Evolutionary conservation across 2,113 vertebrate genomes (phyloP).

Genomic region (Balaeniceps rex): DNA sequence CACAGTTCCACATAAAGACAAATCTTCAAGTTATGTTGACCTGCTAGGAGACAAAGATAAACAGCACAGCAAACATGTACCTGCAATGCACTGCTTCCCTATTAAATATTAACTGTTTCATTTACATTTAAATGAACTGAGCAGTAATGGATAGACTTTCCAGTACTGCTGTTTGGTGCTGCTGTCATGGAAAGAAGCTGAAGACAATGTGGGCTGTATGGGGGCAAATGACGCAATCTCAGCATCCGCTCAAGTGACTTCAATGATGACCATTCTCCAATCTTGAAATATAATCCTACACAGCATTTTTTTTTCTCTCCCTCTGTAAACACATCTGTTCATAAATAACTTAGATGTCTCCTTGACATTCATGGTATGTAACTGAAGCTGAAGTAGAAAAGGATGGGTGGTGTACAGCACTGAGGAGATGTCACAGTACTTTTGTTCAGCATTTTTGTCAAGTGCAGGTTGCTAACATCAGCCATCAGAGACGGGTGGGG

Average conservation of each 20-base stretch:
- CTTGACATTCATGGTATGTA: conserved; percentile 78
- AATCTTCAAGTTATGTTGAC: conserved; percentile 90
- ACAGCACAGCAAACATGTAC: conserved; percentile 75
- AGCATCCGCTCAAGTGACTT: conserved; percentile 66
- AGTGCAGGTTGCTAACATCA: conserved; percentile 70
- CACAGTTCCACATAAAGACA: conserved; percentile 86
- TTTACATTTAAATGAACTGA: conserved; percentile 83
- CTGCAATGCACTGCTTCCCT: conserved; percentile 76
- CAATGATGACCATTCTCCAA: conserved; percentile 59
- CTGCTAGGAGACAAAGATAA: conserved; percentile 79
- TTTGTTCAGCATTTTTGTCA: conserved; percentile 62
- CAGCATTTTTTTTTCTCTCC: conserved; percentile 50
- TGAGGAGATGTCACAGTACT: conserved; percentile 77
- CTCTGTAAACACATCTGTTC: conserved; percentile 76
- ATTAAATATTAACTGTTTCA: conserved; percentile 84
- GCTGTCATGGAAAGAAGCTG: conserved; percentile 73
- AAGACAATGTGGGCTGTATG: conserved; percentile 59
- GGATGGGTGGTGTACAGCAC: conserved; percentile 72
- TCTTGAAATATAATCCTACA: conserved; percentile 73
- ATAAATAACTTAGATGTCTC: conserved; percentile 81
- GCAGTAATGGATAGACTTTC: conserved; percentile 65
- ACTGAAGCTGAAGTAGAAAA: conserved; percentile 81
- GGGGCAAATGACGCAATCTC: conserved; percentile 59
- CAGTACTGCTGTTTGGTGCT: conserved; percentile 73
- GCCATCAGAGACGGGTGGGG: conserved; percentile 95